These are phyloP conservation scores for Forbesichthys papilliferus DNA, from an alignment of 2,113 vertebrate species.

Conservation along the genomic window DNA sequence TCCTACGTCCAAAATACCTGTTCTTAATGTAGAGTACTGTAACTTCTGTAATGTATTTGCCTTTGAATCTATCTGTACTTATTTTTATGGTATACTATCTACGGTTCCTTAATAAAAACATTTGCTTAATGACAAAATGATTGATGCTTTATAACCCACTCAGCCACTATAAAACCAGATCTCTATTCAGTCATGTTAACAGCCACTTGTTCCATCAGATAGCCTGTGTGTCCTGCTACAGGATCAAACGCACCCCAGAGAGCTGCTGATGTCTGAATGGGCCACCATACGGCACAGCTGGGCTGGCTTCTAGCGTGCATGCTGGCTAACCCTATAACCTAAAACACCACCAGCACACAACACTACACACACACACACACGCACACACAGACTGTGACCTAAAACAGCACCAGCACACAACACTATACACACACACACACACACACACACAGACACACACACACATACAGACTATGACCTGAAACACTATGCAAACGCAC, in stretches of 20 bases:
- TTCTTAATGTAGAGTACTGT: too few relatives aligned
- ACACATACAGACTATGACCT: background rate
- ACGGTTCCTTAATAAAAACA: too few relatives aligned
- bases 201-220: background rate
- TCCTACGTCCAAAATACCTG: too few relatives aligned
- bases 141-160: background rate
- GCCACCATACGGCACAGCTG: conserved; percentile 60
- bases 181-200: background rate
- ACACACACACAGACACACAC: background rate
- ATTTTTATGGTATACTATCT: too few relatives aligned
- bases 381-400: background rate
- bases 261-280: conserved; percentile 56
- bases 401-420: too few relatives aligned
- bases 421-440: too few relatives aligned
- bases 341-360: too few relatives aligned
- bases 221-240: background rate
- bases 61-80: too few relatives aligned
- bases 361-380: too few relatives aligned
- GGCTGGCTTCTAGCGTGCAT: conserved; percentile 61
- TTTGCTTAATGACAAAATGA: too few relatives aligned
- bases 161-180: background rate
- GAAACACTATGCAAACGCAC: background rate
- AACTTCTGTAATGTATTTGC: too few relatives aligned
- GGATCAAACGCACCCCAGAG: background rate
- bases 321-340: conserved; percentile 43